Evolutionary conservation across 2,888 invertebrate genomes (phyloP), one percentile per base, ranked within the genome.

Genomic region (Noctuana brunneofusca): DNA sequence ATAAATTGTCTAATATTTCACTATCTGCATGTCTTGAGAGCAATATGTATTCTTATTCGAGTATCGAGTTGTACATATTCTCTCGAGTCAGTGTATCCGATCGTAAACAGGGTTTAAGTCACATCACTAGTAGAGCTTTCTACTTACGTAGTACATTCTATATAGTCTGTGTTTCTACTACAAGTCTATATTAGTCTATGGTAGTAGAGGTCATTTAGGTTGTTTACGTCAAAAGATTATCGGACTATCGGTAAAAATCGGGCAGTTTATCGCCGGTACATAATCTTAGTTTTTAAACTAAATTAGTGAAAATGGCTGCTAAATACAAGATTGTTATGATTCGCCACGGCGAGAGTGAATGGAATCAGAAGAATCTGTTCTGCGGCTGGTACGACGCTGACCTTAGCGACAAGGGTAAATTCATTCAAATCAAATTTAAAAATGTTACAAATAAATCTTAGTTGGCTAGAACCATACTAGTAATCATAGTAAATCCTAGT

Each of bases 321-420:
- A 90, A 89, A 84, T 92, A 93, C 74, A 93, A 92, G 72, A 93
- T 95, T 90, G 95, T 95, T 59, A 95, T 95, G 95, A 92, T 95
- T 65, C 93, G 95, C 65, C 95, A 95, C 72, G 95, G 95, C 59
- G 95, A 95, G 88, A 95, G 95, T 76, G 95, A 95, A 81, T 95
- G 95, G 93, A 95, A 95, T 74, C 93, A 94, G 80, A 93, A 93
- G 75, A 95, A 95, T 84, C 87, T 94, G 46, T 95, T 95, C 75
- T 95, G 95, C 73, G 95, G 95, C 38, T 95, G 95, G 95, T 94
- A 88, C 72, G 95, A 95, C 75, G 94, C 95, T 57, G 92, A 94
- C 71, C 91, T 95, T 20, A 95, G 94, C 71, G 93, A 93, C 67
- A 93, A 94, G 85, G 95, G 95, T 95, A 81, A 83, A 75, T 65